Conservation (phyloP, 2,797 vertebrate genomes). For the Tangara arthus region DNA sequence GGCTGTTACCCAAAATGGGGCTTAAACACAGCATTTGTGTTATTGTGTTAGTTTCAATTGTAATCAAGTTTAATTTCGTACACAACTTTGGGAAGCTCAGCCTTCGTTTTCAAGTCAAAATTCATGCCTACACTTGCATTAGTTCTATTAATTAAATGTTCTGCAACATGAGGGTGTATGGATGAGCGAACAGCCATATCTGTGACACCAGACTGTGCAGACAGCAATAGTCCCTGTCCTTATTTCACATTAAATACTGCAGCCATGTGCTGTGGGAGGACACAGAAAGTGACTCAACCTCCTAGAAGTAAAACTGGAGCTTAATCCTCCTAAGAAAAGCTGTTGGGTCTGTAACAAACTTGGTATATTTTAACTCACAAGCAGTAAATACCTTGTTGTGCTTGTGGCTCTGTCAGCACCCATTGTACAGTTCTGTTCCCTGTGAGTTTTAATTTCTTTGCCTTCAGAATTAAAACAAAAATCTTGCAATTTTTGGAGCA, state of each 20-base stretch:
- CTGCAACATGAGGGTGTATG: neutral
- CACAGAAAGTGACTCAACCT: neutral
- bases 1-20: neutral
- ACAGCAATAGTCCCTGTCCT: neutral
- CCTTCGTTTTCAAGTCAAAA: neutral
- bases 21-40: neutral
- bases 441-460: neutral
- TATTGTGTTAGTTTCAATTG: neutral
- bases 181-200: neutral
- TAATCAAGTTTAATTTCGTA: neutral
- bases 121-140: neutral
- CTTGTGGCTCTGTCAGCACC: neutral
- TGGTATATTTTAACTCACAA: neutral
- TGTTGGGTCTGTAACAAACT: neutral
- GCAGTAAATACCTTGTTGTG: neutral
- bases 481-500: neutral
- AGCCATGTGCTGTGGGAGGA: neutral
- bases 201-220: neutral
- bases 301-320: neutral
- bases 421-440: neutral
- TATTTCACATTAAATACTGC: neutral
- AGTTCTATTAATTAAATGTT: neutral
- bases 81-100: neutral
- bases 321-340: neutral
- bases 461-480: neutral